Conservation (phyloP, 2,797 vertebrate genomes). For the Channallabes apus region DNA sequence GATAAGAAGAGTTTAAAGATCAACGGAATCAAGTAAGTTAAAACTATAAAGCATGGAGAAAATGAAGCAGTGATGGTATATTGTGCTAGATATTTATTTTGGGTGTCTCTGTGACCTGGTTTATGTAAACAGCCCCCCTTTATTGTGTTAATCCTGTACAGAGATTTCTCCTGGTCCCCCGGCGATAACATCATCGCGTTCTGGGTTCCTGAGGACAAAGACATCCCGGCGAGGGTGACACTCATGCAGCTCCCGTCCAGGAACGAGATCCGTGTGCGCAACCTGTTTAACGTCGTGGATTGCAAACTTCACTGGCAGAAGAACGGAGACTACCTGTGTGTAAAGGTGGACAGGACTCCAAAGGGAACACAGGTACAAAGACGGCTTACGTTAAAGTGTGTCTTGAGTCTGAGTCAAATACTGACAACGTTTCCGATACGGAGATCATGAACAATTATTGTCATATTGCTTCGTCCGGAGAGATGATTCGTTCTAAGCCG, state of each 20-base stretch:
- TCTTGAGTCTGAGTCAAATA: background rate
- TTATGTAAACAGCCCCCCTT: background rate
- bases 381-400: background rate
- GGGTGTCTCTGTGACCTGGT: background rate
- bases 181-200: conserved; percentile 98
- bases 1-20: conserved; percentile 99
- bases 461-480: background rate
- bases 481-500: background rate
- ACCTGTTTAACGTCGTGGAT: conserved; percentile 96
- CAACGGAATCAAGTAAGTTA: conserved; percentile 90
- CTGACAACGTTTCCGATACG: background rate
- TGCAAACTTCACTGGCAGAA: conserved; percentile 99
- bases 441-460: background rate
- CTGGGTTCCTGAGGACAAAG: conserved; percentile 98
- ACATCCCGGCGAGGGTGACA: conserved; percentile 96
- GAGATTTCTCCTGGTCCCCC: conserved; percentile 98
- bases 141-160: conserved; percentile 55
- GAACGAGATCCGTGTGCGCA: conserved; percentile 95
- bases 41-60: background rate
- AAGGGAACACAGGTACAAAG: conserved; percentile 89
- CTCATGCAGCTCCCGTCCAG: conserved; percentile 95
- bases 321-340: conserved; percentile 95
- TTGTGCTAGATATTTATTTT: too few species aligned
- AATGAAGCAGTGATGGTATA: background rate
- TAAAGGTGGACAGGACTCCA: conserved; percentile 95